Percentiles rank a stretch among this genome's conserved stretches.
Evolutionary conservation across 2,797 vertebrate species (phyloP).

Genomic region (Cynopterus sphinx): DNA sequence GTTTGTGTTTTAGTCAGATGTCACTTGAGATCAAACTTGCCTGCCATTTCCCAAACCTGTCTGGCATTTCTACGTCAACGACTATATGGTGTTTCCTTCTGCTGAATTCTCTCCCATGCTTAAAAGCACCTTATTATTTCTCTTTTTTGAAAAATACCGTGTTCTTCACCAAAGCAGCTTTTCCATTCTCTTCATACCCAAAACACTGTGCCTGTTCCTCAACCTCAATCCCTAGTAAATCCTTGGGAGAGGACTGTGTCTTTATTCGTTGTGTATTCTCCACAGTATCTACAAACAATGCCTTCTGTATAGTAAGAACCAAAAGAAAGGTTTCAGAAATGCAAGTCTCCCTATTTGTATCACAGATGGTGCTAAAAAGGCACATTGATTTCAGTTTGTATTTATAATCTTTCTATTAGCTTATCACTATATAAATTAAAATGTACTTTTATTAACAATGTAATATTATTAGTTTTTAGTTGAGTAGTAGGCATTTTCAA

Average conservation of each 20-base stretch:
- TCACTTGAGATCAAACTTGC: background rate
- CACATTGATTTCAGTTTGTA: background rate
- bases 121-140: background rate
- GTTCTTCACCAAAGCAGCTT: background rate
- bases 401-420: background rate
- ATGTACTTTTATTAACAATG: background rate
- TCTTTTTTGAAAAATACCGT: background rate
- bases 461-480: background rate
- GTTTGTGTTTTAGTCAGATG: background rate
- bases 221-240: background rate
- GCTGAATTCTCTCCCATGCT: background rate
- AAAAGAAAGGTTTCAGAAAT: background rate
- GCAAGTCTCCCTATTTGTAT: background rate
- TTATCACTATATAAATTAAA: slow-evolving; percentile 31
- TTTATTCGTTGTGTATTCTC: background rate
- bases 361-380: background rate
- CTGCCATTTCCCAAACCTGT: background rate
- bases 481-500: background rate
- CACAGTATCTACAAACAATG: slow-evolving; percentile 4
- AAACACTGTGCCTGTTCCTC: background rate
- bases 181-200: background rate
- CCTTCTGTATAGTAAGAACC: background rate
- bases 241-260: background rate
- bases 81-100: background rate
- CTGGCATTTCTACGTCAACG: background rate